Evolutionary conservation across 2,888 invertebrate genomes (phyloP).

Genomic region (Agriopis marginaria): DNA sequence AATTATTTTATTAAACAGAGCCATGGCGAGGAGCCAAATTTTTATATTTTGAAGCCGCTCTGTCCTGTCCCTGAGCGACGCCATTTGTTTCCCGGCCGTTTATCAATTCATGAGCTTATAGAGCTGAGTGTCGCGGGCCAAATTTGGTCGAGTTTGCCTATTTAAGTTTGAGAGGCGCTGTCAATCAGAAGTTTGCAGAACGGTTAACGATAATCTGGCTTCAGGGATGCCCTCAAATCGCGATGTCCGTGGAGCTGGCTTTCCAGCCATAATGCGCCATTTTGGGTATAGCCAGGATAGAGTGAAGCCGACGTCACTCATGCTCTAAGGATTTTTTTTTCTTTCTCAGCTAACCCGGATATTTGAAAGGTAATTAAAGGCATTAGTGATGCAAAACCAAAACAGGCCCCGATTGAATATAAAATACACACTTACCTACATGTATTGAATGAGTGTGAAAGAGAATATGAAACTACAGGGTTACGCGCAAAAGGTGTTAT

Average conservation of each 20-base stretch:
- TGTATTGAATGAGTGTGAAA: too few species aligned
- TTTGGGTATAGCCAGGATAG: not conserved
- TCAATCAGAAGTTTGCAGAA: slow-evolving; percentile 36
- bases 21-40: slow-evolving; percentile 20
- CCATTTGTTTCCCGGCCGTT: slow-evolving; percentile 11
- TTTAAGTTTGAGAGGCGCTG: slow-evolving; percentile 30
- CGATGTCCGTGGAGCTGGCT: not conserved
- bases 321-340: not conserved
- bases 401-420: too few species aligned
- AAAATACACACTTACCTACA: too few species aligned
- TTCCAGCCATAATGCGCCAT: not conserved
- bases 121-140: slow-evolving; percentile 1
- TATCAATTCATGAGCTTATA: slow-evolving; percentile 26
- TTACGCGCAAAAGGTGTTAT: too few species aligned
- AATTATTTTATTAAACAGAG: slow-evolving; percentile 35
- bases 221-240: slow-evolving; percentile 5
- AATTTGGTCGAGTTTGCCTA: slow-evolving; percentile 26
- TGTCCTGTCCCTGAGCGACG: slow-evolving; percentile 8
- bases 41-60: slow-evolving; percentile 21
- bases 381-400: too few species aligned
- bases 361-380: too few species aligned
- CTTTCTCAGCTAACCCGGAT: too few species aligned
- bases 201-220: slow-evolving; percentile 25
- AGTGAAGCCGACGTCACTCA: not conserved
- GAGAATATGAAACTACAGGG: too few species aligned